A percentile compares a stretch with the other conserved stretches of the same genome.
These are phyloP conservation scores for Mus caroli DNA, from an alignment of 2,797 vertebrate species.

Conservation along the genomic window DNA sequence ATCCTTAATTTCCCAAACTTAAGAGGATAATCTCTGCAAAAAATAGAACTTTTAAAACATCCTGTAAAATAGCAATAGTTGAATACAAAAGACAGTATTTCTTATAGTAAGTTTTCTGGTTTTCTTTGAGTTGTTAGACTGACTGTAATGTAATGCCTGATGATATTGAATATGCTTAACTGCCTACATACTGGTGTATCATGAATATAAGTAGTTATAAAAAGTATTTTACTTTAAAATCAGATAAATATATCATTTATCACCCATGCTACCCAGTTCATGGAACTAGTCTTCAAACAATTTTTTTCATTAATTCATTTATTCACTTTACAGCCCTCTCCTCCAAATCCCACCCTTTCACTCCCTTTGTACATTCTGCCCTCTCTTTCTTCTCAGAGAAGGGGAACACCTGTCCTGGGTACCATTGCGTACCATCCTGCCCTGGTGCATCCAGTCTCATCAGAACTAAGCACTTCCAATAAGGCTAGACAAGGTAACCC, in stretches of 20 bases:
- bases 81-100: neutral
- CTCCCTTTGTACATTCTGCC: neutral
- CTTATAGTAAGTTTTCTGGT: neutral
- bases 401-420: neutral
- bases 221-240: neutral
- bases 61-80: neutral
- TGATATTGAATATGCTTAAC: neutral
- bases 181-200: neutral
- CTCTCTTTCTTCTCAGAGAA: neutral
- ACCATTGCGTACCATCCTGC: neutral
- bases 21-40: neutral
- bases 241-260: constrained; percentile 18
- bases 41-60: neutral
- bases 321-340: neutral
- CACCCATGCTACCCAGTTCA: neutral
- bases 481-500: neutral
- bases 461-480: neutral
- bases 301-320: neutral
- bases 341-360: neutral
- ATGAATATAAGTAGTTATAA: neutral
- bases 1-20: neutral
- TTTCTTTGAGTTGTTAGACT: neutral
- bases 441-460: neutral
- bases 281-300: neutral
- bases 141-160: neutral